Conservation (phyloP, 2,113 vertebrate genomes). For the Scolopax mira region DNA sequence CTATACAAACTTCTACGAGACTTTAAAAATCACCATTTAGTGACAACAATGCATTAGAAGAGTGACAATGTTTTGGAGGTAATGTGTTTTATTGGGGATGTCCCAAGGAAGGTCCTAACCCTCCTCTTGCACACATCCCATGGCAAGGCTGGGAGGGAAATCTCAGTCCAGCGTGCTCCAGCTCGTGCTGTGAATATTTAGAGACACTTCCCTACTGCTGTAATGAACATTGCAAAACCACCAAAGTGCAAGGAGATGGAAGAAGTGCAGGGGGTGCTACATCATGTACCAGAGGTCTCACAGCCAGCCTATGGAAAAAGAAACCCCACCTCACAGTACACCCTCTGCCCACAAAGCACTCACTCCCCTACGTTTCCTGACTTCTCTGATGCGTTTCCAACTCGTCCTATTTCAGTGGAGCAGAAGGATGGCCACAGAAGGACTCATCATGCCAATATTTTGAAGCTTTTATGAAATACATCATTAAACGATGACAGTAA, state of each 20-base stretch:
- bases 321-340: neutral
- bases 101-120: neutral
- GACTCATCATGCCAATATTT: neutral
- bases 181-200: neutral
- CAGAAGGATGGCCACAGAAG: neutral
- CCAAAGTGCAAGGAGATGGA: neutral
- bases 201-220: neutral
- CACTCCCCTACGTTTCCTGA: neutral
- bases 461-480: neutral
- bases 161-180: neutral
- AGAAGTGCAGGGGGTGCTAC: neutral
- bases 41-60: neutral
- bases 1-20: neutral
- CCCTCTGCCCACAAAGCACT: neutral
- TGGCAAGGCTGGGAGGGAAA: neutral
- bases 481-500: neutral
- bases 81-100: fast-evolving
- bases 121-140: neutral
- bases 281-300: neutral
- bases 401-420: neutral
- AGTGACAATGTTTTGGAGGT: neutral
- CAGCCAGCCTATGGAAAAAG: neutral
- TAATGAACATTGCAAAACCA: neutral
- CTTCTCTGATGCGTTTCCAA: neutral
- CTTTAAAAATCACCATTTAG: neutral